phyloP scores from a whole-genome alignment of 92 coral and sea anemone species.

The Blastomussa wellsi region DNA sequence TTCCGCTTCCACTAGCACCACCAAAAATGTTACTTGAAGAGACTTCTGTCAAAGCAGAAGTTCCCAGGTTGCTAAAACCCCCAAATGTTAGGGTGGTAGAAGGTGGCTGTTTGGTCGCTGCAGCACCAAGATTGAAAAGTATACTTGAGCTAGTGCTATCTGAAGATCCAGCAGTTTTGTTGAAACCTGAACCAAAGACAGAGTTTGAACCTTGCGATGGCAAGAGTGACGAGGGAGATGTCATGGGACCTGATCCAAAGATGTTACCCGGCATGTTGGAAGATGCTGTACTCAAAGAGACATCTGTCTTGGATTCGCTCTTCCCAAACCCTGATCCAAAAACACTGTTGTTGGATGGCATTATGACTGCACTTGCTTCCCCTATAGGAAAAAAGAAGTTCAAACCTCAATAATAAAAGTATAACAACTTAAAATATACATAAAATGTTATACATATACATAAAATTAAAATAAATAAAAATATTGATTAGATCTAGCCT shows the following conservation, averaged over 20 bases:
- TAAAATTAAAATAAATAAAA: too few relatives aligned
- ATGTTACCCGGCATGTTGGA: not conserved
- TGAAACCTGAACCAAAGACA: slow-evolving; percentile 5
- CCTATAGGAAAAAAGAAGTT: not conserved
- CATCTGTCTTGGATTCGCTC: not conserved
- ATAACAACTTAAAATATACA: too few relatives aligned
- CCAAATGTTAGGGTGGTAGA: slow-evolving; percentile 9
- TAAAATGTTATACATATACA: too few relatives aligned
- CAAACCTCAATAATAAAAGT: too few relatives aligned
- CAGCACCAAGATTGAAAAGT: not conserved
- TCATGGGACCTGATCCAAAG: not conserved
- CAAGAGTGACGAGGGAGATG: not conserved
- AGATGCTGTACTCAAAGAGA: not conserved
- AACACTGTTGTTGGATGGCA: not conserved
- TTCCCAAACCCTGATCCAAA: slow-evolving; percentile 15
- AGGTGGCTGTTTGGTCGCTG: not conserved
- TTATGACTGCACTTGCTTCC: not conserved
- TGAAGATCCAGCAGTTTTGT: not conserved
- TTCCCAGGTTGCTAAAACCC: not conserved
- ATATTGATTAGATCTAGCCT: too few relatives aligned
- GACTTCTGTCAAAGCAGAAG: not conserved
- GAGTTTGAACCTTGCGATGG: not conserved
- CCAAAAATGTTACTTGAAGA: slow-evolving; percentile 16
- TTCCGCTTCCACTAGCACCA: not conserved
- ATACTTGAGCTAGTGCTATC: not conserved